These are phyloP conservation scores for Microcebus murinus DNA, from an alignment of 2,113 vertebrate genomes.

Conservation along the genomic window DNA sequence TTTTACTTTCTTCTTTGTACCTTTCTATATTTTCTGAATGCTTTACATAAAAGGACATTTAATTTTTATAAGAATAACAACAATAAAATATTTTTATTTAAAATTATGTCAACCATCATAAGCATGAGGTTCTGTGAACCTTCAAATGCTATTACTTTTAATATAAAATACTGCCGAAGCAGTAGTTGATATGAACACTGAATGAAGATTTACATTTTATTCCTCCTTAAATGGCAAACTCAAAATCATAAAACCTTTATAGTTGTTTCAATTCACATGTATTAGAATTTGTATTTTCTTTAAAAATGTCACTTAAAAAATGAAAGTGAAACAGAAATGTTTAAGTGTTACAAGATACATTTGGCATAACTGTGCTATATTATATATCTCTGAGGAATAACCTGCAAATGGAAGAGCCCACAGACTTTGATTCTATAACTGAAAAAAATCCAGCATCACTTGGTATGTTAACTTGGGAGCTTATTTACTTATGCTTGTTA, in stretches of 20 bases:
- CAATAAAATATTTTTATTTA: slow-evolving; percentile 25
- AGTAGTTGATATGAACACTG: background rate
- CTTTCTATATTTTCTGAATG: background rate
- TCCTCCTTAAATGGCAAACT: slow-evolving; percentile 15
- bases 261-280: background rate
- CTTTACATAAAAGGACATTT: background rate
- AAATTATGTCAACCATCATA: slow-evolving; percentile 17
- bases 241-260: background rate
- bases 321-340: background rate
- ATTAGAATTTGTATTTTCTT: slow-evolving; percentile 3
- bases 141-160: background rate
- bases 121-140: background rate
- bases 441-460: background rate
- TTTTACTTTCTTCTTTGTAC: background rate
- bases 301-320: slow-evolving; percentile 15
- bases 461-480: slow-evolving; percentile 21
- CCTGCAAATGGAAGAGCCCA: background rate
- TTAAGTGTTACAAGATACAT: background rate
- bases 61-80: background rate
- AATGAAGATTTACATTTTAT: background rate
- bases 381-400: background rate
- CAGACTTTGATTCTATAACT: background rate
- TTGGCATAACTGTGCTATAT: background rate
- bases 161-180: slow-evolving; percentile 28
- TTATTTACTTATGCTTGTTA: background rate